phyloP scores from a whole-genome alignment of 2,888 invertebrate genomes.

The Nebria salina region DNA sequence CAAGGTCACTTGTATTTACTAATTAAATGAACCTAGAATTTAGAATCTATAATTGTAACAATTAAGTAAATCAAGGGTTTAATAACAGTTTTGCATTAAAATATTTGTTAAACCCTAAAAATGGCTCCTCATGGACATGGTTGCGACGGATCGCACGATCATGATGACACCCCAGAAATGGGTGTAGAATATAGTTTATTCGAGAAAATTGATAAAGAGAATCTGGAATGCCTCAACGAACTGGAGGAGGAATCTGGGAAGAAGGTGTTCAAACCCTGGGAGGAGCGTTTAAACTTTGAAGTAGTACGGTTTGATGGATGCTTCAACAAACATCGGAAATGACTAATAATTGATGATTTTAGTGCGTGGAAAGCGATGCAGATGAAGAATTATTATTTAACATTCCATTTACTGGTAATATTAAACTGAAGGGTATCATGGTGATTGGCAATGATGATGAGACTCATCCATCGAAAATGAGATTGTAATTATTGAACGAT shows the following conservation, averaged over 20 bases:
- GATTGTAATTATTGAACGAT: slow-evolving; percentile 75
- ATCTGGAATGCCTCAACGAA: slow-evolving; percentile 93
- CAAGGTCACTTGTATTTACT: too few relatives aligned
- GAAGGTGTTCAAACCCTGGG: slow-evolving; percentile 92
- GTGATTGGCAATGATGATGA: slow-evolving; percentile 90
- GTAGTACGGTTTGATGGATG: slow-evolving; percentile 67
- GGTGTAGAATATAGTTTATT: slow-evolving; percentile 86
- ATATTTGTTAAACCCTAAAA: slow-evolving; percentile 48
- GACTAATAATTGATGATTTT: slow-evolving; percentile 38
- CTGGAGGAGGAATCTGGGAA: slow-evolving; percentile 85
- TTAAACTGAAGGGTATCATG: slow-evolving; percentile 94
- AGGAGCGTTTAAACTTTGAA: slow-evolving; percentile 79
- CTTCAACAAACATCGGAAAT: slow-evolving; percentile 28
- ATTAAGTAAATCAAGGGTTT: too few relatives aligned
- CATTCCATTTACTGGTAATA: slow-evolving; percentile 95
- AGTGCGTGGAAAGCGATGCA: slow-evolving; percentile 96
- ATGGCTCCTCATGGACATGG: slow-evolving; percentile 68
- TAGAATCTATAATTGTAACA: too few relatives aligned
- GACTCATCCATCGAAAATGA: slow-evolving; percentile 85
- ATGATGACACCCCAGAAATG: slow-evolving; percentile 73
- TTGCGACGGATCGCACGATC: slow-evolving; percentile 71
- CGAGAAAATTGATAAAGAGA: slow-evolving; percentile 87
- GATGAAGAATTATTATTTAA: slow-evolving; percentile 97
- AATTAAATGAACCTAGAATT: too few relatives aligned
- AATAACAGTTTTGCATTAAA: too few relatives aligned